These are phyloP conservation scores for Procapra przewalskii DNA, from an alignment of 2,113 vertebrate genomes.

Conservation along the genomic window DNA sequence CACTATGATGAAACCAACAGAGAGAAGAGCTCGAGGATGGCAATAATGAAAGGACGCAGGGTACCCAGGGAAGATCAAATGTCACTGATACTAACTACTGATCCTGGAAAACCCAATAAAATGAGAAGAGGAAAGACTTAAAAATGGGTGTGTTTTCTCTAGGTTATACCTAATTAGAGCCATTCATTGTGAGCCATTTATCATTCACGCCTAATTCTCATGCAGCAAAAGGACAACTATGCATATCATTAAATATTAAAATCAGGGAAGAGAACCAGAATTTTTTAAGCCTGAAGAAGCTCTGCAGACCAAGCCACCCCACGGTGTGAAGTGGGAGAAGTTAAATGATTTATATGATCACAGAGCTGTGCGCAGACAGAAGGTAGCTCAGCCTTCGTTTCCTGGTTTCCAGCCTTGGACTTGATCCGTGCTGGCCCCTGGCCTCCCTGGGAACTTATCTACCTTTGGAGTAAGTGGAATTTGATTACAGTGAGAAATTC, in stretches of 20 bases:
- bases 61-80: not conserved
- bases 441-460: not conserved
- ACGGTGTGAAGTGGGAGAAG: not conserved
- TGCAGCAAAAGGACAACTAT: not conserved
- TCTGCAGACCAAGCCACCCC: not conserved
- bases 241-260: conserved; percentile 34
- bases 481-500: not conserved
- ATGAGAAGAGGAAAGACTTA: not conserved
- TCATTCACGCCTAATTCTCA: not conserved
- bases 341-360: not conserved
- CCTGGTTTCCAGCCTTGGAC: not conserved
- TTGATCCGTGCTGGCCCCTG: not conserved
- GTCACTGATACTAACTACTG: not conserved
- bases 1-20: not conserved
- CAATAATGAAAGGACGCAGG: not conserved
- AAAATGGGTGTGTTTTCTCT: not conserved
- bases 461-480: not conserved
- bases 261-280: not conserved
- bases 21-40: not conserved
- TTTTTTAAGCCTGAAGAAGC: not conserved
- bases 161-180: conserved; percentile 24
- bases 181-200: conserved; percentile 5
- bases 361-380: not conserved
- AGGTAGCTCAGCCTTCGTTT: not conserved
- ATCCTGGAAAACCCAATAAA: not conserved